Evolutionary conservation across 2,797 vertebrate genomes (phyloP).

Genomic region (Danionella dracula): DNA sequence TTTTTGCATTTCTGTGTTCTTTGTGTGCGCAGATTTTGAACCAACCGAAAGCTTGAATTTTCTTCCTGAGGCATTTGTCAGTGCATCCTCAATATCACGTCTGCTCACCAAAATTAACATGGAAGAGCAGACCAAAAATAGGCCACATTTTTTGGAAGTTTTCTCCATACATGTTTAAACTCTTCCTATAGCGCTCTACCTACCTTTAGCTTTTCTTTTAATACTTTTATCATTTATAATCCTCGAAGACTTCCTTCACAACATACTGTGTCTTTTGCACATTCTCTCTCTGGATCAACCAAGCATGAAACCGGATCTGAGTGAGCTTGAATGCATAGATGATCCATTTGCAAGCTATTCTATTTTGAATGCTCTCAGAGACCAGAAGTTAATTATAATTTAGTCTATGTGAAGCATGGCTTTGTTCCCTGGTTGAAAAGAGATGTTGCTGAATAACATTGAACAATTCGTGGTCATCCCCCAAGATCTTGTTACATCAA

Average conservation of each 20-base stretch:
- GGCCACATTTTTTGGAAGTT: not conserved
- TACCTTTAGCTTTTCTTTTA: conserved; percentile 1
- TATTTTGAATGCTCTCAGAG: not conserved
- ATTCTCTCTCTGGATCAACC: conserved; percentile 31
- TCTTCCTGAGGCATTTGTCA: not conserved
- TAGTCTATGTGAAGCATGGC: not conserved
- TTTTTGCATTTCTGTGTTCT: not conserved
- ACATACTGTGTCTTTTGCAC: conserved; percentile 21
- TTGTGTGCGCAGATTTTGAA: not conserved
- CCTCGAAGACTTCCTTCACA: not conserved
- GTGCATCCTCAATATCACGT: not conserved
- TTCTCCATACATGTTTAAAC: not conserved
- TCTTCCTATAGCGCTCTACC: not conserved
- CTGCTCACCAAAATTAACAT: not conserved
- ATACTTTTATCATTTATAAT: not conserved
- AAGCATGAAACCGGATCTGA: conserved; percentile 31
- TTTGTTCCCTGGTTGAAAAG: not conserved
- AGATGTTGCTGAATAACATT: not conserved
- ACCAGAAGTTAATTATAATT: not conserved
- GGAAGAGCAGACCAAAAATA: not conserved
- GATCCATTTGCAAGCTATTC: conserved; percentile 8
- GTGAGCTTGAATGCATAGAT: not conserved
- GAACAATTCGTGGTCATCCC: too few relatives aligned
- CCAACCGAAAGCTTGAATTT: not conserved
- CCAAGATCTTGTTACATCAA: too few relatives aligned